Evolutionary conservation across 2,888 invertebrate species (phyloP).

Genomic region (Aphodius sticticus): DNA sequence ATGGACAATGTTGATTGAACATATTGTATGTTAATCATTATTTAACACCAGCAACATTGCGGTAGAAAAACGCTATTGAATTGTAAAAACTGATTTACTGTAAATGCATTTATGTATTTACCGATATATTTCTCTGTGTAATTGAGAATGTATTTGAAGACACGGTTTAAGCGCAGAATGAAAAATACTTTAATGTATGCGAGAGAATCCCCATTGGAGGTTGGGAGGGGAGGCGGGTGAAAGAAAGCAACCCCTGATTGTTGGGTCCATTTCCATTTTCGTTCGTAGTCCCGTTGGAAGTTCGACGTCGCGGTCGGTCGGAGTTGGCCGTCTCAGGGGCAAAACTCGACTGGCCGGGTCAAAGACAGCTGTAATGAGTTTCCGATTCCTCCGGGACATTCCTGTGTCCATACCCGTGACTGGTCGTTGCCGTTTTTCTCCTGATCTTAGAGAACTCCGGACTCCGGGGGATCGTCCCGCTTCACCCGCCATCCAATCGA

Average conservation of each 20-base stretch:
- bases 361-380: constrained; percentile 61
- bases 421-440: constrained; percentile 23
- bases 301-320: not conserved
- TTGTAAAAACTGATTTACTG: too few relatives aligned
- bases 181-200: not conserved
- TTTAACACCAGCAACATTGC: too few relatives aligned
- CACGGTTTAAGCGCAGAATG: too few relatives aligned
- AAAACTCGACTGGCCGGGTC: constrained; percentile 54
- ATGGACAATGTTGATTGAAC: too few relatives aligned
- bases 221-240: not conserved
- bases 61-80: too few relatives aligned
- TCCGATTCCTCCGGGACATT: constrained; percentile 55
- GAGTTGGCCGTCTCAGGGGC: constrained; percentile 32
- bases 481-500: constrained; percentile 19
- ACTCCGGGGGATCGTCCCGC: constrained; percentile 13
- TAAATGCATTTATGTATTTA: too few relatives aligned
- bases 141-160: too few relatives aligned
- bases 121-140: too few relatives aligned
- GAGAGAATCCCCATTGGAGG: not conserved
- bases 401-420: constrained; percentile 37
- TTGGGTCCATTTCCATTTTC: not conserved
- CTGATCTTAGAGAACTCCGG: constrained; percentile 14
- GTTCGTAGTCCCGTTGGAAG: not conserved
- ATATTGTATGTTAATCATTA: too few relatives aligned
- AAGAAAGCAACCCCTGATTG: constrained; percentile 1